Evolutionary conservation across 1,140 invertebrate genomes (phyloP), one percentile per base, ranked within the genome.

Genomic region (Zophobas morio): DNA sequence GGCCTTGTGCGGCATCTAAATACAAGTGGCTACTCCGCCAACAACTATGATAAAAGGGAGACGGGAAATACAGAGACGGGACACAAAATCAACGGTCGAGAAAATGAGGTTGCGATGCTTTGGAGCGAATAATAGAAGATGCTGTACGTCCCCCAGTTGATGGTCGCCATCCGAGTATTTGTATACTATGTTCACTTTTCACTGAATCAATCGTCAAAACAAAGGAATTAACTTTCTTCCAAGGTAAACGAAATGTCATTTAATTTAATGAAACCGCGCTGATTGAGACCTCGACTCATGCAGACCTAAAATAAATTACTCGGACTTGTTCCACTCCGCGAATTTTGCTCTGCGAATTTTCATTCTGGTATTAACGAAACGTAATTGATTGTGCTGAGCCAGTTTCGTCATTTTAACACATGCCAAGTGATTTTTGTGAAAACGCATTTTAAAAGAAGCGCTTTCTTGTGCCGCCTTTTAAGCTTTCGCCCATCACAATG

Each of bases 81-180:
- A 82, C 81, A 81, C 84, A 83, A 82, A 87, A 86, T 85, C 86
- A 87, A 86, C 86, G 86, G 85, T 84, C 85, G 86, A 86, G 86
- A 87, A 87, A 87, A 87, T 87, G 86, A 86, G 85, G 86, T 87
- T 87, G 85, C 80, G 78, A 84, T 84, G 79, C 86, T 84, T 78
- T 87, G 86, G 83, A 86, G 82, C 86, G 86, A 80, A 84, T 86
- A 87, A 87, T 87, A 85, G 86, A 86, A 84, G 83, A 84, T 82
- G 81, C 82, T 82, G 73, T 81, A 73, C 79, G 80, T 80, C 84
- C 80, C 80, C 74, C 71, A 60, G 70, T 78, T 82, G 81, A 75
- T 80, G 77, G 78, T 76, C 80, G 80, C 53, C 77, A 57, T 76
- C 75, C 74, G 51, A 71, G 42, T 78, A 81, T 80, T 81, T 79